Conservation (phyloP, 2,888 invertebrate species). For the Latrodectus hesperus region DNA sequence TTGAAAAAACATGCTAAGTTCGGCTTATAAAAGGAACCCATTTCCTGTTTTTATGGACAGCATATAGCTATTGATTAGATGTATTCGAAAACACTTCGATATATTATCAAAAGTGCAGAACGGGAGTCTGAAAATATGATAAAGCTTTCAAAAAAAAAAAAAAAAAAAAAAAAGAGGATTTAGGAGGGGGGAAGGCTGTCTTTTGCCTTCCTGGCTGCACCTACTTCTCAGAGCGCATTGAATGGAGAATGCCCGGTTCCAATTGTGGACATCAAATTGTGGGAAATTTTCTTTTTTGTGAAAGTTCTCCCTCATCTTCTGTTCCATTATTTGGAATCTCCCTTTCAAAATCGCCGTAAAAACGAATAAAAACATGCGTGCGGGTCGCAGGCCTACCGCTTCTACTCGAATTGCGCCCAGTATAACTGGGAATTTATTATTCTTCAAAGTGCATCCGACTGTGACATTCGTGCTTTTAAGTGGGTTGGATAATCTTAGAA, state of each 20-base stretch:
- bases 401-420: neutral
- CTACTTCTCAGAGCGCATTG: neutral
- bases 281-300: neutral
- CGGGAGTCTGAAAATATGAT: no score
- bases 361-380: slow-evolving; percentile 43
- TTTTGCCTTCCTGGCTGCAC: neutral
- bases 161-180: no score
- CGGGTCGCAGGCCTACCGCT: slow-evolving; percentile 17
- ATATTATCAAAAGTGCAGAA: no score
- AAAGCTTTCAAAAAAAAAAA: no score
- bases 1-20: no score
- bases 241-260: neutral
- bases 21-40: no score
- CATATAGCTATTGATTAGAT: no score
- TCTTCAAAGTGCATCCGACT: neutral
- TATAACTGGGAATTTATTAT: neutral
- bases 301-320: neutral
- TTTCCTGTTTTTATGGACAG: no score
- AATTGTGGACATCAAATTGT: neutral
- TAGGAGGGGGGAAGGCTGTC: neutral
- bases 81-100: no score
- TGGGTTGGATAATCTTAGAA: no score
- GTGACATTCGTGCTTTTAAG: no score
- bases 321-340: slow-evolving; percentile 19
- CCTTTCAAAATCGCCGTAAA: slow-evolving; percentile 38